Percentiles rank a stretch among this genome's conserved stretches.
Conservation (phyloP, 2,888 invertebrate species). For the Philhelius pedissequus region DNA sequence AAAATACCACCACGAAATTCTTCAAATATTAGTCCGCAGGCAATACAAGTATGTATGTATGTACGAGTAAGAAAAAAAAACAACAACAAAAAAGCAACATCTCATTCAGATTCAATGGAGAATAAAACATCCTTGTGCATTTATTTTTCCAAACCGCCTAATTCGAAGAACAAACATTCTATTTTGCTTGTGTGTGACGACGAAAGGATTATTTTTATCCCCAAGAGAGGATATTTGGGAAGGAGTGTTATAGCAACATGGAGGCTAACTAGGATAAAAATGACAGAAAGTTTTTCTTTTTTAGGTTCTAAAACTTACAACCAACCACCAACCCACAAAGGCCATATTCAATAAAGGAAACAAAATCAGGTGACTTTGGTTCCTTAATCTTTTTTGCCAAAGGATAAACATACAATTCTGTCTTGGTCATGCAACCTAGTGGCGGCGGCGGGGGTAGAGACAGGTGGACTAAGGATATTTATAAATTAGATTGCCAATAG, state of each 20-base stretch:
- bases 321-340: constrained; percentile 22
- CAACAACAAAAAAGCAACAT: not conserved
- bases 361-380: constrained; percentile 45
- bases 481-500: constrained; percentile 63
- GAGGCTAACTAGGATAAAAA: constrained; percentile 34
- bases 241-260: not conserved
- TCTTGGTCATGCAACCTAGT: constrained; percentile 20
- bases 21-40: constrained; percentile 13
- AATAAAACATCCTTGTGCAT: constrained; percentile 21
- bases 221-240: constrained; percentile 2
- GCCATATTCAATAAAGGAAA: not conserved
- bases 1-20: not conserved
- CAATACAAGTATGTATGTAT: not conserved
- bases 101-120: constrained; percentile 32
- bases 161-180: constrained; percentile 47
- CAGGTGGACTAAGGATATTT: constrained; percentile 6
- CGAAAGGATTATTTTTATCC: constrained; percentile 36
- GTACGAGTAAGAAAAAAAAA: not conserved
- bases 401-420: constrained; percentile 52
- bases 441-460: no score
- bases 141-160: constrained; percentile 17
- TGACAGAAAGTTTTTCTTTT: constrained; percentile 26
- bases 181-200: constrained; percentile 15
- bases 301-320: constrained; percentile 20
- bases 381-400: constrained; percentile 57